phyloP scores from a whole-genome alignment of 2,113 vertebrate genomes.

The Labrus mixtus region DNA sequence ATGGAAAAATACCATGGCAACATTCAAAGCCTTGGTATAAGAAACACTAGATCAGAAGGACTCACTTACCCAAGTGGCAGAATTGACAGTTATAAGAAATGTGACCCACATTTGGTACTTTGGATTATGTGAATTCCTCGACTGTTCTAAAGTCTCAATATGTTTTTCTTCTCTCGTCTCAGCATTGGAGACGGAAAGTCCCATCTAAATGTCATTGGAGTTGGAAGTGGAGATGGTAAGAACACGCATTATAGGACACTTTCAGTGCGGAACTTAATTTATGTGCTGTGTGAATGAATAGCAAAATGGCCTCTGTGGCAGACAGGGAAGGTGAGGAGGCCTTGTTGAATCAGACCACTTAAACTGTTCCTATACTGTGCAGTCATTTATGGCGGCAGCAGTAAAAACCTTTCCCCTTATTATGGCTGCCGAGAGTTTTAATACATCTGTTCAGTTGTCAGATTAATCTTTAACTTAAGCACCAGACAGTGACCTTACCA shows the following conservation, averaged over 20 bases:
- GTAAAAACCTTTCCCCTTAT: conserved; percentile 19
- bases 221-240: conserved; percentile 90
- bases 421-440: conserved; percentile 23
- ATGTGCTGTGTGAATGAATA: conserved; percentile 36
- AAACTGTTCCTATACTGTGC: conserved; percentile 4
- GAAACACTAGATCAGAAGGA: conserved; percentile 35
- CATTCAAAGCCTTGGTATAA: conserved; percentile 41
- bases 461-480: conserved; percentile 44
- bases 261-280: conserved; percentile 32
- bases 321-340: conserved; percentile 47
- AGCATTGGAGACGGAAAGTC: conserved; percentile 85
- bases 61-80: conserved; percentile 25
- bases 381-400: conserved; percentile 38
- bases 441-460: conserved; percentile 21
- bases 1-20: conserved; percentile 11
- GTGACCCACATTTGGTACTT: conserved; percentile 49
- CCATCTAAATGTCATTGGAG: conserved; percentile 85
- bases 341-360: conserved; percentile 5
- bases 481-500: conserved; percentile 6
- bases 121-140: conserved; percentile 43
- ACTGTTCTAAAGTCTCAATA: conserved; percentile 27
- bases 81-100: conserved; percentile 55
- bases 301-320: conserved; percentile 5
- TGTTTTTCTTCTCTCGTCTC: conserved; percentile 37
- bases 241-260: conserved; percentile 6